Conservation (phyloP, 2,113 vertebrate genomes). For the Scomber japonicus region DNA sequence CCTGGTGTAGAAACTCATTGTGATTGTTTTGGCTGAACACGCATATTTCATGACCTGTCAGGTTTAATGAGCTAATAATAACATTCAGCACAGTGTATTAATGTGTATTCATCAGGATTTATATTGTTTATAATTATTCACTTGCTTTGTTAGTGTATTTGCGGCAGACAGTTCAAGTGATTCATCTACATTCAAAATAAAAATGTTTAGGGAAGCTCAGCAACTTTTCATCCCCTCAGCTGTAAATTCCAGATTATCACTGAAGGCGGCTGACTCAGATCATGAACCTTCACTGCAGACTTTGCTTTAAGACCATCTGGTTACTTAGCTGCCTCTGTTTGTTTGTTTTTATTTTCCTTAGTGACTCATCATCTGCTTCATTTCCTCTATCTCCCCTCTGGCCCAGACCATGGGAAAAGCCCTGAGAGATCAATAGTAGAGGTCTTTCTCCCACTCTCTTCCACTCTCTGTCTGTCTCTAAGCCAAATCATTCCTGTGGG, state of each 20-base stretch:
- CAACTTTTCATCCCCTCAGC: slow-evolving; percentile 42
- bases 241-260: slow-evolving; percentile 40
- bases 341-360: slow-evolving; percentile 73
- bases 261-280: slow-evolving; percentile 49
- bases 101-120: not conserved
- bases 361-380: slow-evolving; percentile 72
- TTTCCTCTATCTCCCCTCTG: slow-evolving; percentile 72
- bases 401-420: slow-evolving; percentile 77
- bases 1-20: too few species aligned
- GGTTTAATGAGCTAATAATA: not conserved
- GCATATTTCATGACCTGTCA: too few species aligned
- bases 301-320: slow-evolving; percentile 67
- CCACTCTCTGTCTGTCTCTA: slow-evolving; percentile 48
- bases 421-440: slow-evolving; percentile 72
- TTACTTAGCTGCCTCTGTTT: slow-evolving; percentile 75
- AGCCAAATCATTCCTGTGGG: slow-evolving; percentile 70
- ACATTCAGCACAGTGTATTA: not conserved
- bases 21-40: too few species aligned
- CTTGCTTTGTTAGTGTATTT: not conserved
- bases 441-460: slow-evolving; percentile 66
- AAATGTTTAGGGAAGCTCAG: slow-evolving; percentile 13
- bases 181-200: not conserved
- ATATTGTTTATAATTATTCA: too few species aligned
- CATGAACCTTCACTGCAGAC: slow-evolving; percentile 47
- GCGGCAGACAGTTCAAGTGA: not conserved